These are phyloP conservation scores for Pseudachorutes palmiensis DNA, from an alignment of 1,140 invertebrate genomes.

Conservation along the genomic window DNA sequence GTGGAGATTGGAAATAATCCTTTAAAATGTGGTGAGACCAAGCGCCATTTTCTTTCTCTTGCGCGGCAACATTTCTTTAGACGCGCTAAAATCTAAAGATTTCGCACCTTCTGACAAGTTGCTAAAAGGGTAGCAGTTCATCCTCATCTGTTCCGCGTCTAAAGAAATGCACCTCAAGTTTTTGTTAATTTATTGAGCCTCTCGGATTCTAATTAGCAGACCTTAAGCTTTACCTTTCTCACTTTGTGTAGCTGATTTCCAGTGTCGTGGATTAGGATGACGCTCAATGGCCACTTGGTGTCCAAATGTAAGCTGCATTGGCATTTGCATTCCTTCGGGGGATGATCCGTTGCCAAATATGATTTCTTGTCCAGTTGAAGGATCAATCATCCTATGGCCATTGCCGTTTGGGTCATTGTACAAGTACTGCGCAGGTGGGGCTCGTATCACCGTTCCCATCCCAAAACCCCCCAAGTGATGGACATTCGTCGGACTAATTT, in stretches of 20 bases:
- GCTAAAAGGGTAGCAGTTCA: background rate
- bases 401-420: slow-evolving; percentile 1
- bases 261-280: slow-evolving; percentile 35
- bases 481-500: background rate
- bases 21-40: no score
- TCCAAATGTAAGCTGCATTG: background rate
- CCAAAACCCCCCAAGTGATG: background rate
- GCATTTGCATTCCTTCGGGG: background rate
- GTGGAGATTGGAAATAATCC: no score
- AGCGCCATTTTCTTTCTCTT: no score
- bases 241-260: slow-evolving; percentile 26
- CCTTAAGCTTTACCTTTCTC: slow-evolving; percentile 39
- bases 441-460: slow-evolving; percentile 22
- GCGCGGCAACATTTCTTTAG: slow-evolving; percentile 2
- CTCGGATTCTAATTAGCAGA: no score
- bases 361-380: slow-evolving; percentile 1
- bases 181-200: background rate
- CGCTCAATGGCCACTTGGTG: slow-evolving; percentile 19
- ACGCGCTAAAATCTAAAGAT: background rate
- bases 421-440: slow-evolving; percentile 33
- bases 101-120: background rate
- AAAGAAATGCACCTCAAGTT: background rate
- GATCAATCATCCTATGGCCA: slow-evolving; percentile 2
- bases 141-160: background rate
- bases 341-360: no score